A percentile compares a stretch with the other conserved stretches of the same genome.
Evolutionary conservation across 2,797 vertebrate species (phyloP).

Genomic region (Epinephelus malabaricus): DNA sequence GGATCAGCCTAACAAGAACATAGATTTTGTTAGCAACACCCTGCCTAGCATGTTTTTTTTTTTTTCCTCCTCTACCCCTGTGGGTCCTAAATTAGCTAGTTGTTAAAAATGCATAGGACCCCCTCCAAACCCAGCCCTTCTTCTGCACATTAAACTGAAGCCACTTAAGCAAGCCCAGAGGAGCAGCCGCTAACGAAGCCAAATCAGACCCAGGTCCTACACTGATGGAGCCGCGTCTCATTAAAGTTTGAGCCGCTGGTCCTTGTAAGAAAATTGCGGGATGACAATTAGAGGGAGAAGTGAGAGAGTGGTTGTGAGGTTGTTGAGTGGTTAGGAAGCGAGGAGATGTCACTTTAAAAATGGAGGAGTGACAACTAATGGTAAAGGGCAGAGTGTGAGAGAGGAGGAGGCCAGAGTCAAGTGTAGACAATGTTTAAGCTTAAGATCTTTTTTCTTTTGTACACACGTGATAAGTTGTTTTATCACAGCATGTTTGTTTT

Average conservation of each 20-base stretch:
- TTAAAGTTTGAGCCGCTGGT: conserved; percentile 82
- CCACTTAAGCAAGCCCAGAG: conserved; percentile 85
- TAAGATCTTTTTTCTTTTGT: not conserved
- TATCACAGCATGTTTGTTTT: not conserved
- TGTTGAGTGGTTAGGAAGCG: conserved; percentile 41
- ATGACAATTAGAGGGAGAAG: conserved; percentile 72
- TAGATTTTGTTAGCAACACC: conserved; percentile 61
- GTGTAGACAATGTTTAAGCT: not conserved
- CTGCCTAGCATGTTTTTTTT: conserved; percentile 38
- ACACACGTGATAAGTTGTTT: not conserved
- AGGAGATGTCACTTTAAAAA: conserved; percentile 64
- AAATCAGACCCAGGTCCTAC: conserved; percentile 66
- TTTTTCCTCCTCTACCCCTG: conserved; percentile 34
- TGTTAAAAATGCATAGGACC: conserved; percentile 80
- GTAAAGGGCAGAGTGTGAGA: conserved; percentile 17
- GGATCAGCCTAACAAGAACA: conserved; percentile 53
- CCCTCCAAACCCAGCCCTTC: conserved; percentile 55
- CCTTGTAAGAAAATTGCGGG: conserved; percentile 62
- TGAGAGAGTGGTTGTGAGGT: conserved; percentile 45
- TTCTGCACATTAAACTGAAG: conserved; percentile 83
- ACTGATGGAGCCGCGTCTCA: conserved; percentile 73
- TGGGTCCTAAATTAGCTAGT: conserved; percentile 78
- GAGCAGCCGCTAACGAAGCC: conserved; percentile 76
- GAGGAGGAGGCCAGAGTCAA: conserved; percentile 1
- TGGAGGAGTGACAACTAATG: conserved; percentile 60